Evolutionary conservation across 2,113 vertebrate genomes (phyloP), one percentile per base, ranked within the genome.

Genomic region (Ictalurus punctatus): DNA sequence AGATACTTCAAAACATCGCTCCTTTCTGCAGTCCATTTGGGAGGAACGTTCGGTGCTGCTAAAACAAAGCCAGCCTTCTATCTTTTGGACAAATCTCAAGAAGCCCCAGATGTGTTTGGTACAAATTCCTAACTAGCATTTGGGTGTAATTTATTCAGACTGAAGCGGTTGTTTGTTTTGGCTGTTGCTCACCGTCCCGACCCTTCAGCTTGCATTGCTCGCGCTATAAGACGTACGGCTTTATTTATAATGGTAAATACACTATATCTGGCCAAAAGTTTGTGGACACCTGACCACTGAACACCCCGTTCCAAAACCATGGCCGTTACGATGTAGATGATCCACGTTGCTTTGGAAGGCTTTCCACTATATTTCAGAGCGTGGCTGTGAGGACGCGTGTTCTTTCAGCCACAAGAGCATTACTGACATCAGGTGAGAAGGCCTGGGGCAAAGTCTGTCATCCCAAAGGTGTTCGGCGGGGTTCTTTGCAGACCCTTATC

Each of bases 21-120:
- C 40, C 0, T 0, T 5, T 27, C 2, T 2, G 21, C 10, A 4
- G 40, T 52, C 21, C 6, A 1, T 13, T 14, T 14, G 23, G 19
- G 12, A 78, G 40, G 2, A 6, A 3, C 1, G 21, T 23, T 7
- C 37, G 13, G 23, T 48, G 21, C 19, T 52, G 13, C 30, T 71
- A 16, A 67, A 69, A 69, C 4, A 69, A 69, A 30, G 65, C 34
- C 30, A 34, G 69, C 37, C 69, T 34, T 71, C 30, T 37, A 8
- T 17, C 69, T 40, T 73, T 78, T 14, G 78, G 78, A 56, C 2
- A n/a, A 80, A 54, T 4, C 10, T 48, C 23, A 48, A 48, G 40
- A 25, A 48, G 74, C 40, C 14, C 48, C 48, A 54, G 27, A 56
- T 80, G 78, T 80, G 52, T 80, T 80, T 56, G 14, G 78, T 52